Evolutionary conservation across 2,113 vertebrate genomes (phyloP), one percentile per base, ranked within the genome.

Genomic region (Oryzias curvinotus): DNA sequence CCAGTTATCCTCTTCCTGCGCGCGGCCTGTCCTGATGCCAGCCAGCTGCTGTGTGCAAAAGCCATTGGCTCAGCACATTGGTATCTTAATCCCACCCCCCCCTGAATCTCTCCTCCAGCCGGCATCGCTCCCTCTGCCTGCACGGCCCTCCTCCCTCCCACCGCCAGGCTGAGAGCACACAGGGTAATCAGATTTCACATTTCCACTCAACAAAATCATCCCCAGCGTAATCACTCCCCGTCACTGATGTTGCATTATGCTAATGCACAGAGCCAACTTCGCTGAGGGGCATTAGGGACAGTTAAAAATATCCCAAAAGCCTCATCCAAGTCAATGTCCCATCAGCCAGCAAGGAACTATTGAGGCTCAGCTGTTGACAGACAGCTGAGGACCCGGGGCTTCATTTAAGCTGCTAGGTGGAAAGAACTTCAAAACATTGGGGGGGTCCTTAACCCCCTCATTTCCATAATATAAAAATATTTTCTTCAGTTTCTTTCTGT

Each of bases 141-240:
- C 41, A 52, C 17, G 69, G 47, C 57, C 61, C 65, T 46, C 6
- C 5, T 18, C 36, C 36, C 36, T 53, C 65, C 67, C 73, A 57
- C 78, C 48, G 64, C 66, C 36, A 23, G 59, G 55, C 75, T 55
- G 57, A 76, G 76, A 75, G 75, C 71, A 65, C 42, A 23, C 59
- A 73, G 74, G 75, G 87, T 93, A 89, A 90, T 91, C 91, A 90
- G 86, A 91, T 92, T 91, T 88, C 81, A 88, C 80, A 87, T 91
- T 87, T 79, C 88, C 77, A 80, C 85, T 85, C 75, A 48, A 83
- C 85, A 88, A 88, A 91, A 90, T 86, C 88, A 86, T 89, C 88
- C 77, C 67, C 30, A 2, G 65, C 69, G 47, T 89, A 88, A 91
- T 91, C 84, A 62, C 79, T 59, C 49, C 12, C 71, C 6, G 54